These are phyloP conservation scores for Sebastes steindachneri DNA, from an alignment of 2,797 vertebrate species.

Conservation along the genomic window DNA sequence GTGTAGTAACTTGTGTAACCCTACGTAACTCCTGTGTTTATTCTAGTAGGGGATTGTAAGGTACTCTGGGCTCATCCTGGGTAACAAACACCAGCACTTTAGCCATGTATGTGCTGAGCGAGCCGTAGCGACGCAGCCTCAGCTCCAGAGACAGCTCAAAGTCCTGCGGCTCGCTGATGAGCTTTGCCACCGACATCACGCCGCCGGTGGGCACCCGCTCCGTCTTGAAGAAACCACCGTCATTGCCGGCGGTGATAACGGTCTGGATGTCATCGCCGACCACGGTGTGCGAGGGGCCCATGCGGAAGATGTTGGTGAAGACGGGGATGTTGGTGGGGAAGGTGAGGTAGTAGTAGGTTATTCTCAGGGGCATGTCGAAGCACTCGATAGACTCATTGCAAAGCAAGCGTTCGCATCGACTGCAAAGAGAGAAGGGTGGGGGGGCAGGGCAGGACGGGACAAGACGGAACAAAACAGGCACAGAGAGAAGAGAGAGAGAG, in stretches of 20 bases:
- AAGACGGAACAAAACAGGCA: constrained; percentile 70
- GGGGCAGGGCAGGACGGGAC: constrained; percentile 25
- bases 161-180: constrained; percentile 88
- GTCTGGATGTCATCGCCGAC: constrained; percentile 92
- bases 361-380: constrained; percentile 95
- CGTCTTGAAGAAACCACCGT: constrained; percentile 90
- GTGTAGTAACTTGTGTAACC: background rate
- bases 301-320: constrained; percentile 96
- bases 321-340: constrained; percentile 96
- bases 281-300: constrained; percentile 91
- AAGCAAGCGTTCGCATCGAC: constrained; percentile 99
- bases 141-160: constrained; percentile 93
- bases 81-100: constrained; percentile 94
- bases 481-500: constrained; percentile 62
- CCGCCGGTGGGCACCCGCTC: constrained; percentile 87
- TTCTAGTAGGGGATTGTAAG: constrained; percentile 62
- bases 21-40: constrained; percentile 23
- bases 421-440: constrained; percentile 83
- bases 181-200: constrained; percentile 89
- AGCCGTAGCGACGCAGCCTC: constrained; percentile 88
- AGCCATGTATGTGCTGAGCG: constrained; percentile 89
- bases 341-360: constrained; percentile 98
- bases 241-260: constrained; percentile 91
- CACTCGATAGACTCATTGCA: constrained; percentile 96
- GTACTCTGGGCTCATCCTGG: constrained; percentile 81